Evolutionary conservation across 2,113 vertebrate genomes (phyloP), one percentile per base, ranked within the genome.

Genomic region (Mormyrus iriodes): DNA sequence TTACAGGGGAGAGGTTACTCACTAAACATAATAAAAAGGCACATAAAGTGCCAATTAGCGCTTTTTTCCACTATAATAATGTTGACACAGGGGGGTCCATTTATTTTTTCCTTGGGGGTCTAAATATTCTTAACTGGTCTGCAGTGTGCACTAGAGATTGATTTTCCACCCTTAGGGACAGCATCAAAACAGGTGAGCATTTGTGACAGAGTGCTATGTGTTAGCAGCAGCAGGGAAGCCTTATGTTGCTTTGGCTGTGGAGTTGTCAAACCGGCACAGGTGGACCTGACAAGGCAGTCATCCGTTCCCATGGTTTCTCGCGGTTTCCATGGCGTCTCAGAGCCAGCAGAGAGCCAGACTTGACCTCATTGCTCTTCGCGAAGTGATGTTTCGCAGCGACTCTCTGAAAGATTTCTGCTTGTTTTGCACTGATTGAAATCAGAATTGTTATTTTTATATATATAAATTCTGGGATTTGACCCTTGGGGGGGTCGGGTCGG

Each of bases 271-370:
- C n/a, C 49, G 7, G 27, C 46, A 53, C 44, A 82, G 88, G 88
- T 88, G 88, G 46, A 31, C 69, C 65, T 88, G 88, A 88, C 19
- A 46, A 61, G 69, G 69, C 61, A 46, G 69, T 73, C 87, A 88
- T 82, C 88, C 17, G 88, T 88, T 88, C 65, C 88, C 88, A 88
- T 88, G 88, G 88, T 88, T 88, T 52, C 88, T 48, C 49, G 73
- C 53, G 69, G 88, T 88, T 88, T 52, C 88, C 69, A 65, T 88
- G 82, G 51, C 7, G 85, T 86, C 85, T 55, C 49, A 19, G 51
- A 44, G 49, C 73, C 58, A 79, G 88, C 48, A 82, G 65, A 79
- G 69, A 88, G 51, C 31, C 27, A 61, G 88, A 76, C 69, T 88
- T 88, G 69, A 76, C 88, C 88, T 88, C 51, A 88, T 49, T 76